Evolutionary conservation across 2,113 vertebrate genomes (phyloP).

Genomic region (Macaca mulatta): DNA sequence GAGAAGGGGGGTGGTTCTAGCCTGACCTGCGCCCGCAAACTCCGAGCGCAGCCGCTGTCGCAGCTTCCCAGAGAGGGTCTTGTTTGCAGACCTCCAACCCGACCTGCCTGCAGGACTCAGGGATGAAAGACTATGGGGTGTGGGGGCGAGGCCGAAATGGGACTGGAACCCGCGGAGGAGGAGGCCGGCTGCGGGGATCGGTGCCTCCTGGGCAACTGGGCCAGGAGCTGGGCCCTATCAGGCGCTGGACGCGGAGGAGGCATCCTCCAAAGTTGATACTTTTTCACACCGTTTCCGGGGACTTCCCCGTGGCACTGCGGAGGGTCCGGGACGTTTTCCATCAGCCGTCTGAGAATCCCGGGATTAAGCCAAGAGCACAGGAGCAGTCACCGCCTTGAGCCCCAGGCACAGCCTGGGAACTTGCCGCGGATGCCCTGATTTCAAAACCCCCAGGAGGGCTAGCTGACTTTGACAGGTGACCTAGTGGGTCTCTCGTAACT

Average conservation of each 20-base stretch:
- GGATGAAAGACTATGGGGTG: too few species aligned
- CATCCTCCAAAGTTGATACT: not conserved
- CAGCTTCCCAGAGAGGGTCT: not conserved
- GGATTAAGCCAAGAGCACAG: accelerated
- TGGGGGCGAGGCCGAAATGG: not conserved
- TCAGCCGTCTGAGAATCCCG: not conserved
- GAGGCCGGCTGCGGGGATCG: accelerated
- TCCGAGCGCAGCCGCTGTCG: too few species aligned
- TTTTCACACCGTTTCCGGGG: not conserved
- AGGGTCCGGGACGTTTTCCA: not conserved
- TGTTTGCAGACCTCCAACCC: not conserved
- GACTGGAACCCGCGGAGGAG: not conserved
- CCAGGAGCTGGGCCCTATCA: too few species aligned
- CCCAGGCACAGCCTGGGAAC: not conserved
- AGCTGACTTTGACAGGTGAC: not conserved
- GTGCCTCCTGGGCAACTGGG: not conserved
- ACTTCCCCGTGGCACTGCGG: not conserved
- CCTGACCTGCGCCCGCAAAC: not conserved
- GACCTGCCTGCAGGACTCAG: not conserved
- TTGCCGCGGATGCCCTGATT: not conserved
- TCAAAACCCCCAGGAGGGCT: not conserved
- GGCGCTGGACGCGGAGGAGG: not conserved
- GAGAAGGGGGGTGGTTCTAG: not conserved
- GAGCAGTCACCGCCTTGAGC: not conserved
- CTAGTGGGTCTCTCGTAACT: too few species aligned